Conservation (phyloP, 2,113 vertebrate species). For the Oncorhynchus masou region DNA sequence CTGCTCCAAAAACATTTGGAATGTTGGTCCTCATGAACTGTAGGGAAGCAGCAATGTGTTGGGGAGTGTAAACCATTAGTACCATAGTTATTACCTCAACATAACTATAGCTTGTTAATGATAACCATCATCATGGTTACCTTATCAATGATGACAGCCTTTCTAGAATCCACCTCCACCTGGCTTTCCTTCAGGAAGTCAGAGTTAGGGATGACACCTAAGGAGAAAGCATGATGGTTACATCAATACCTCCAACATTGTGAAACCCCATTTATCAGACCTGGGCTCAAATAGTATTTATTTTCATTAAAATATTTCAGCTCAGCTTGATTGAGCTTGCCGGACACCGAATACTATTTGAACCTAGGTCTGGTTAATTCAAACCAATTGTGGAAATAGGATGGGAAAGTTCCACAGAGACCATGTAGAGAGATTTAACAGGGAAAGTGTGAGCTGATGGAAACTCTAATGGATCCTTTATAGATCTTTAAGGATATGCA, state of each 20-base stretch:
- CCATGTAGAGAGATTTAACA: background rate
- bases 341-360: too few species aligned
- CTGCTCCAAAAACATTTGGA: conserved; percentile 77
- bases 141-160: conserved; percentile 81
- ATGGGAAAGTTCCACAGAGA: background rate
- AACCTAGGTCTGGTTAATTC: background rate
- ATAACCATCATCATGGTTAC: conserved; percentile 53
- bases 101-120: too few species aligned
- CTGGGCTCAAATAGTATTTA: too few species aligned
- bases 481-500: background rate
- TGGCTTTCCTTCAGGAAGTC: conserved; percentile 74
- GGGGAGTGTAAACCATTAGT: too few species aligned
- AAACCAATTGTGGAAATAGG: background rate
- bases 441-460: background rate
- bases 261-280: too few species aligned
- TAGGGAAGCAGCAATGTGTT: background rate
- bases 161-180: conserved; percentile 67
- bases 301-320: background rate
- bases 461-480: background rate
- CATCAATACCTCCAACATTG: too few species aligned
- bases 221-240: background rate
- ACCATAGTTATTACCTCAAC: too few species aligned
- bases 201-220: conserved; percentile 79
- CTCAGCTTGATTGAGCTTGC: too few species aligned
- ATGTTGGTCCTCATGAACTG: conserved; percentile 84